Evolutionary conservation across 2,888 invertebrate genomes (phyloP).

Genomic region (Eupithecia subfuscata): DNA sequence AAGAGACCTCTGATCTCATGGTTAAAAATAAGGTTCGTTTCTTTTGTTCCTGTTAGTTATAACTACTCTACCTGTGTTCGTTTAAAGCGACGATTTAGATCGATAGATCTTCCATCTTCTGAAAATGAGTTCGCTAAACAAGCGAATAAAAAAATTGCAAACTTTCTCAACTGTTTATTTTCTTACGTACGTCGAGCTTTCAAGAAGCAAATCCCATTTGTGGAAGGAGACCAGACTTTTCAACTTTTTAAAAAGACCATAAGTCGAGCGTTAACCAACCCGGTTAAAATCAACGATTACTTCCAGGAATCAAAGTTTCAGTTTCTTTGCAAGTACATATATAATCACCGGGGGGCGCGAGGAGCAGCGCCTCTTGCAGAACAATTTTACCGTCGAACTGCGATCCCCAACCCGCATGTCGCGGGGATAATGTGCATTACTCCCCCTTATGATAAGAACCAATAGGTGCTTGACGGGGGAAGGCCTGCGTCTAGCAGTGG

Average conservation of each 20-base stretch:
- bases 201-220: neutral
- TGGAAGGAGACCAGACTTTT: neutral
- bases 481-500: neutral
- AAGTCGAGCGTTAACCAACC: neutral
- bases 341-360: neutral
- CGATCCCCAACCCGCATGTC: neutral
- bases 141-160: neutral
- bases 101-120: neutral
- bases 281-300: neutral
- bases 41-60: neutral
- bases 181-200: neutral
- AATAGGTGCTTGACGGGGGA: neutral
- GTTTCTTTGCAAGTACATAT: neutral
- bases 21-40: conserved; percentile 67
- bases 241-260: neutral
- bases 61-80: neutral
- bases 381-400: no score
- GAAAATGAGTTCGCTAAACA: neutral
- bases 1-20: conserved; percentile 76
- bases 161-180: neutral
- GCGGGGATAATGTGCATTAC: neutral
- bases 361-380: neutral
- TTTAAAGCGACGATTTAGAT: neutral
- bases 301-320: neutral
- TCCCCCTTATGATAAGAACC: neutral